A percentile compares a stretch with the other conserved stretches of the same genome.
phyloP scores from a whole-genome alignment of 2,888 invertebrate species.

The Sacculina carcini region DNA sequence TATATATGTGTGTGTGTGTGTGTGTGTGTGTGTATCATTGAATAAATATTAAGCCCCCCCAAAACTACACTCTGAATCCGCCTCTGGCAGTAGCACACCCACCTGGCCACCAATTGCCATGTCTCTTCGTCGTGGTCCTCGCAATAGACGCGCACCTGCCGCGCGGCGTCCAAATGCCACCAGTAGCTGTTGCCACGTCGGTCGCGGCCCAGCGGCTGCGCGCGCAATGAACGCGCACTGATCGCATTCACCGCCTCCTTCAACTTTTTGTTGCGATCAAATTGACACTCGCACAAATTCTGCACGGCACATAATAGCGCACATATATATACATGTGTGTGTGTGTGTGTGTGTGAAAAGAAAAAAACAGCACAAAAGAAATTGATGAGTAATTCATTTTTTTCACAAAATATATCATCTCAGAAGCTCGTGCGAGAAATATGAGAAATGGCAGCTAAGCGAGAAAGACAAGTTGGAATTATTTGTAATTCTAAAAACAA shows the following conservation, averaged over 20 bases:
- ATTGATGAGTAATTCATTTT: neutral
- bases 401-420: too few species aligned
- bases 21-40: too few species aligned
- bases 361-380: neutral
- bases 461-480: too few species aligned
- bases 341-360: too few species aligned
- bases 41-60: too few species aligned
- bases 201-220: slow-evolving; percentile 73
- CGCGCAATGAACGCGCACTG: slow-evolving; percentile 48
- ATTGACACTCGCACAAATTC: slow-evolving; percentile 75
- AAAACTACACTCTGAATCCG: too few species aligned
- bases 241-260: slow-evolving; percentile 58
- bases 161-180: slow-evolving; percentile 65
- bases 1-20: neutral
- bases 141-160: slow-evolving; percentile 69
- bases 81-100: slow-evolving; percentile 17
- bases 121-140: slow-evolving; percentile 91
- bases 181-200: slow-evolving; percentile 75
- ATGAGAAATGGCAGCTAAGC: too few species aligned
- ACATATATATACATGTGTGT: slow-evolving; percentile 14
- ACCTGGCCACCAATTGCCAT: slow-evolving; percentile 77
- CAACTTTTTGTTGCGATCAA: slow-evolving; percentile 77
- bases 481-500: too few species aligned
- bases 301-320: too few species aligned
- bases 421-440: too few species aligned